Evolutionary conservation across 2,113 vertebrate genomes (phyloP), one percentile per base, ranked within the genome.

Genomic region (Puma concolor): DNA sequence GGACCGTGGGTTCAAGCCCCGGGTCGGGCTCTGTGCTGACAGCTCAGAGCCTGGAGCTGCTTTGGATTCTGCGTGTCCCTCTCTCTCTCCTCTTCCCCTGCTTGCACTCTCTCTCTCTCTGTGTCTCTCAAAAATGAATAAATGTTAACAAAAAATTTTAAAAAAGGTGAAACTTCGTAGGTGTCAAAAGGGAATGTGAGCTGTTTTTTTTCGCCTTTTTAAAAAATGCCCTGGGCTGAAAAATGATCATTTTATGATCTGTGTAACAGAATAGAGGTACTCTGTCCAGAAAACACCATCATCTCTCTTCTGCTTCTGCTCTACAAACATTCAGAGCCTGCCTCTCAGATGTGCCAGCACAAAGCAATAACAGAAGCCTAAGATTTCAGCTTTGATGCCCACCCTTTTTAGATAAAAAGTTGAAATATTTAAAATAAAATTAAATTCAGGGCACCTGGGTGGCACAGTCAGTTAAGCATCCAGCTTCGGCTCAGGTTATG

Each of bases 391-490:
- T 57, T 74, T 3, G 12, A 74, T 60, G 19, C 9, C n/a, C 23
- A 1, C n/a, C 2, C 50, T 48, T 48, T 67, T 50, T 5, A 60
- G 85, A 27, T 14, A 44, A 36, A 86, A 87, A 76, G 8, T 74
- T 63, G 67, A 93, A 69, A n/a, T 79, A 83, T 33, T 79, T 76
- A 52, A 91, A 96, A 86, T 66, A 48, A 57, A 90, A 92, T 80
- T 57, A 23, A 44, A 15, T 69, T 36, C 38, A 41, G 74, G 74
- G 27, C 0, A 4, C 74, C 14, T 77, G 74, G 74, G 41, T 44
- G 13, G 74, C 41, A 29, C 27, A 77, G 41, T 77, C 7, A 14
- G 74, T 48, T 48, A 14, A 77, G 7, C 74, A 77, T 16, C 7
- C 74, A 29, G 16, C 41, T 77, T 60, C 7, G 7, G 19, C 57